phyloP scores from a whole-genome alignment of 1,140 invertebrate species.

The Temnothorax nylanderi region DNA sequence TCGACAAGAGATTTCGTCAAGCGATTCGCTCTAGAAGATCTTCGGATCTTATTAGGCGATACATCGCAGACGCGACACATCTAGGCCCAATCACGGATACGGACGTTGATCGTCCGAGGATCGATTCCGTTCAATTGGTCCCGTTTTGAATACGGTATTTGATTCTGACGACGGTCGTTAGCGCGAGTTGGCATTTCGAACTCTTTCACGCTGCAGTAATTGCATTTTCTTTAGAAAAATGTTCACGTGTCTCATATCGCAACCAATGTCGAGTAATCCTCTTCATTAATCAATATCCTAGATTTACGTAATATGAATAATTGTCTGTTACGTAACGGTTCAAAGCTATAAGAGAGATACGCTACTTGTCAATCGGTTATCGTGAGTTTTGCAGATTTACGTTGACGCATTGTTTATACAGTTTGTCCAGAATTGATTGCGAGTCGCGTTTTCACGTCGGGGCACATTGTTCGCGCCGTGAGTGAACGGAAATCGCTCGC shows the following conservation, averaged over 20 bases:
- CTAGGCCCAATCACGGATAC: background rate
- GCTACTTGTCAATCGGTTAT: background rate
- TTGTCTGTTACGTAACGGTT: background rate
- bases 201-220: background rate
- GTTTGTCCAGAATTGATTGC: slow-evolving; percentile 13
- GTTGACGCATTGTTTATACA: background rate
- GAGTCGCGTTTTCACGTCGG: background rate
- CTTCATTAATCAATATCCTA: slow-evolving; percentile 12
- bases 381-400: background rate
- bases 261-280: background rate
- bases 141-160: background rate
- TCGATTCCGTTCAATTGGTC: background rate
- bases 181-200: background rate
- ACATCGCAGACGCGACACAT: background rate
- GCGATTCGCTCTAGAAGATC: background rate
- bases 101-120: slow-evolving; percentile 4
- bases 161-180: background rate
- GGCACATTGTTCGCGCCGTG: background rate
- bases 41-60: slow-evolving; percentile 4
- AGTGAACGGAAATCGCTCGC: slow-evolving; percentile 6
- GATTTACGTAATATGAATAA: background rate
- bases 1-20: background rate
- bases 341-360: background rate
- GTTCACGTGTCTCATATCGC: background rate
- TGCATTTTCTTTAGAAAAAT: background rate